Percentiles rank a stretch among this genome's conserved stretches.
Evolutionary conservation across 2,888 invertebrate genomes (phyloP).

Genomic region (Physocephala rufipes): DNA sequence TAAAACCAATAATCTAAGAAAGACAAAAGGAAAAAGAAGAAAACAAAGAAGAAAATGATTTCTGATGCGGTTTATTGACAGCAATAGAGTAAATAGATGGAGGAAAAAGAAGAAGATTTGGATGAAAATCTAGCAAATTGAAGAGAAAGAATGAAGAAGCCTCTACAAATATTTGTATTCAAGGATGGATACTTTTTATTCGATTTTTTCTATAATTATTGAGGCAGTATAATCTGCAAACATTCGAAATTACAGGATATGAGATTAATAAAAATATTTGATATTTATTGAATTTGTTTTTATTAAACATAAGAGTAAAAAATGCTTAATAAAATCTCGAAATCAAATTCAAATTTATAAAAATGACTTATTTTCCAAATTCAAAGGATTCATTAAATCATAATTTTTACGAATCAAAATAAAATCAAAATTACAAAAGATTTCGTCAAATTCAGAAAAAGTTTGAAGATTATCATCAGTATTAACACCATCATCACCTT

Average conservation of each 20-base stretch:
- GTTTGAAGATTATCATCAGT: constrained; percentile 2
- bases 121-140: no score
- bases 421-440: not conserved
- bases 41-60: constrained; percentile 29
- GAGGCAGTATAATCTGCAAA: no score
- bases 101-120: no score
- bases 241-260: no score
- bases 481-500: constrained; percentile 55
- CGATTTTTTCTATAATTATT: not conserved
- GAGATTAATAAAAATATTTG: no score
- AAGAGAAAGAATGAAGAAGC: not conserved
- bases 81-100: not conserved
- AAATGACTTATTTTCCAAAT: no score
- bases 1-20: constrained; percentile 2
- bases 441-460: constrained; percentile 15
- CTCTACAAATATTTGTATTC: not conserved
- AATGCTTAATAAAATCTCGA: no score
- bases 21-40: not conserved
- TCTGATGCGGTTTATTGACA: constrained; percentile 4
- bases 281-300: no score
- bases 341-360: no score
- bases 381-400: no score
- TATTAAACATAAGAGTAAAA: no score
- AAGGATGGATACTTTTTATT: not conserved
- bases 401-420: no score